Conservation (phyloP, 1,140 invertebrate genomes). For the Melipona quadrifasciata region DNA sequence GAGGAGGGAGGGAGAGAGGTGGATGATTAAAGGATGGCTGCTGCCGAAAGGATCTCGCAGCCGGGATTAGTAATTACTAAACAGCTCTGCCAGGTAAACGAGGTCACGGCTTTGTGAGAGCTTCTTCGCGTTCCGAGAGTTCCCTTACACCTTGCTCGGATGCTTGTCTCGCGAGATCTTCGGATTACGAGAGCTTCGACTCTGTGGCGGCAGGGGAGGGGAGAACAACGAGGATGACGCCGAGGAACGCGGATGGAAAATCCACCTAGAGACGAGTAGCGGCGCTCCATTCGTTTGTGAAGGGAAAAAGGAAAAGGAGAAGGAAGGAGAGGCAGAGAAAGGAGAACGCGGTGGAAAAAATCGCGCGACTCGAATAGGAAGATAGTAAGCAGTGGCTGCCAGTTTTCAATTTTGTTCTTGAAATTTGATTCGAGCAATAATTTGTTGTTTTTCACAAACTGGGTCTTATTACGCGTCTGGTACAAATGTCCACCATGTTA, state of each 20-base stretch:
- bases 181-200: constrained; percentile 9
- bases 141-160: not conserved
- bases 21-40: constrained; percentile 27
- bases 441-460: too few relatives aligned
- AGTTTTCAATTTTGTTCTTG: too few relatives aligned
- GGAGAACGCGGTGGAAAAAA: not conserved
- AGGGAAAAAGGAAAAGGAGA: accelerated
- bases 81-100: constrained; percentile 18
- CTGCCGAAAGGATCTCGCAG: constrained; percentile 26
- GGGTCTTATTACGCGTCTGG: too few relatives aligned
- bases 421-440: too few relatives aligned
- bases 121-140: constrained; percentile 5
- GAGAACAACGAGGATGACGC: not conserved
- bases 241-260: not conserved
- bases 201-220: too few relatives aligned
- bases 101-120: constrained; percentile 16
- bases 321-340: accelerated
- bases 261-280: not conserved
- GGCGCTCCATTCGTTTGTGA: not conserved
- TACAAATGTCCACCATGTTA: too few relatives aligned
- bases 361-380: too few relatives aligned
- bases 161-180: constrained; percentile 11
- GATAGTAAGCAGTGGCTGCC: too few relatives aligned
- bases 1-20: not conserved
- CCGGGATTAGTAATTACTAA: constrained; percentile 31